Conservation (phyloP, 2,888 invertebrate species). For the Pardosa pseudoannulata region DNA sequence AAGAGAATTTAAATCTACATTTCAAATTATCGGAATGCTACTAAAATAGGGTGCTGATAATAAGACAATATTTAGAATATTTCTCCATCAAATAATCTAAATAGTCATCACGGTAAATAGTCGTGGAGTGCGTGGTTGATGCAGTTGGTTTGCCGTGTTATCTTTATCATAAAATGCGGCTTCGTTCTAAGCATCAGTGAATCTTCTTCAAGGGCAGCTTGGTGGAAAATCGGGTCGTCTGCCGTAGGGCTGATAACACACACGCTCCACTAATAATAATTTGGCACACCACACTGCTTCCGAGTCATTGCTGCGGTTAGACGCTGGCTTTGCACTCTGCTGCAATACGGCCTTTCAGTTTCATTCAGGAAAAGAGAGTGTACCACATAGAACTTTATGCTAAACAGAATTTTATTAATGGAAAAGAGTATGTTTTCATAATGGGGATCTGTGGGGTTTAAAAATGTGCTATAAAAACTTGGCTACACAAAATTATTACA, state of each 20-base stretch:
- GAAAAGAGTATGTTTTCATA: too few relatives aligned
- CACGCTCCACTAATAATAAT: constrained; percentile 2
- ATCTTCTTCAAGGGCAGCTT: constrained; percentile 50
- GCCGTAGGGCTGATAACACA: constrained; percentile 60
- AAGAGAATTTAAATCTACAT: too few relatives aligned
- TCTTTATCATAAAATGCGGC: constrained; percentile 63
- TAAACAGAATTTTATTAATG: not conserved
- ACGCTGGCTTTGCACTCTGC: not conserved
- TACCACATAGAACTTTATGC: not conserved
- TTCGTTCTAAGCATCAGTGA: constrained; percentile 23
- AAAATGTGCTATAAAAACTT: too few relatives aligned
- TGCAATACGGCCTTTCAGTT: not conserved
- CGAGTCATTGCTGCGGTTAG: not conserved
- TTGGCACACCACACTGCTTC: not conserved
- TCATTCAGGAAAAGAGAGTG: not conserved
- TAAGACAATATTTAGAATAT: too few relatives aligned
- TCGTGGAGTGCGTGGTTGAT: not conserved
- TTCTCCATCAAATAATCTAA: too few relatives aligned
- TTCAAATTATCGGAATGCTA: too few relatives aligned
- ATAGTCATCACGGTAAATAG: too few relatives aligned
- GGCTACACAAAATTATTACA: too few relatives aligned
- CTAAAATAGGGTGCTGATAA: too few relatives aligned
- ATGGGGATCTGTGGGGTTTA: too few relatives aligned
- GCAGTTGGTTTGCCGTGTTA: constrained; percentile 23
- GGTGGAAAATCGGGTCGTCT: constrained; percentile 70